Evolutionary conservation across 2,888 invertebrate species (phyloP).

Genomic region (Bimastos eiseni): DNA sequence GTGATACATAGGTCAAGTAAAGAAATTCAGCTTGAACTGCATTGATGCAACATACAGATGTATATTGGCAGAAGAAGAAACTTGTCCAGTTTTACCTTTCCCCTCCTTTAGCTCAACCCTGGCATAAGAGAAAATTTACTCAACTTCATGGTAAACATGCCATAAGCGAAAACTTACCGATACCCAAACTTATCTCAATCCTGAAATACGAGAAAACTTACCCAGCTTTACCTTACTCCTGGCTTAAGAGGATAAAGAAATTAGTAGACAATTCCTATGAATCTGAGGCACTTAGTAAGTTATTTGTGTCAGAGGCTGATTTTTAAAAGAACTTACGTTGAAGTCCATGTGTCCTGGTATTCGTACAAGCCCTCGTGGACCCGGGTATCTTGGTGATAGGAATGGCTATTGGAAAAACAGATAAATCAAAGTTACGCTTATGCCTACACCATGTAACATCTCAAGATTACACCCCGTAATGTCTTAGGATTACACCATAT

Average conservation of each 20-base stretch:
- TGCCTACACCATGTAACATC: neutral
- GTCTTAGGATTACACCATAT: neutral
- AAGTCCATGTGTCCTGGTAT: conserved; percentile 89
- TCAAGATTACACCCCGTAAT: neutral
- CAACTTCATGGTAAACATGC: too few species aligned
- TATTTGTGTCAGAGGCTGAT: neutral
- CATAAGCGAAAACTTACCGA: too few species aligned
- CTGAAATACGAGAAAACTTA: neutral
- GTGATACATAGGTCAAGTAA: neutral
- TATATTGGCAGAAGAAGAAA: neutral
- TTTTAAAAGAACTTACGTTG: conserved; percentile 72
- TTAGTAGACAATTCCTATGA: neutral
- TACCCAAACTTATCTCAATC: too few species aligned
- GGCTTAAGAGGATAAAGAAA: neutral
- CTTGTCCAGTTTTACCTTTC: too few species aligned
- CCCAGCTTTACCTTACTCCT: neutral
- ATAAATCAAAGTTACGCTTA: neutral
- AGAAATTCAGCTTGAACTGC: neutral
- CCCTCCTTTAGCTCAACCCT: too few species aligned
- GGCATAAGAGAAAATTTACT: neutral
- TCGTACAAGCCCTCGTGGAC: conserved; percentile 79
- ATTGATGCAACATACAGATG: neutral
- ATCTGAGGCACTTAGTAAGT: neutral
- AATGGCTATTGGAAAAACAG: conserved; percentile 74
- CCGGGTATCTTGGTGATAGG: conserved; percentile 93